Percentiles rank a stretch among this genome's conserved stretches.
Evolutionary conservation across 2,113 vertebrate species (phyloP).

Genomic region (Austrofundulus limnaeus): DNA sequence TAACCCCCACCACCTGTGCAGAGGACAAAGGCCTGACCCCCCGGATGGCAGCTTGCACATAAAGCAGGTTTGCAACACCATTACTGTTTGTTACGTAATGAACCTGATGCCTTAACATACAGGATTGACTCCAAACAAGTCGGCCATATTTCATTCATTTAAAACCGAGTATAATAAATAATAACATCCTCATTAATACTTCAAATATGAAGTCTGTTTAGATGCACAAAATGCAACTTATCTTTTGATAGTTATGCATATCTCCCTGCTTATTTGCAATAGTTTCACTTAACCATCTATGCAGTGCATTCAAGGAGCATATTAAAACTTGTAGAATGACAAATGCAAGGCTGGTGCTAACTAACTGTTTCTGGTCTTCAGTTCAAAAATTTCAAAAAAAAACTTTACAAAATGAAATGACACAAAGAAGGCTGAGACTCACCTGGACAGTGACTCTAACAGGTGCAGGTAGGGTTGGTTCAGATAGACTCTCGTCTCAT

Average conservation of each 20-base stretch:
- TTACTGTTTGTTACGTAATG: not conserved
- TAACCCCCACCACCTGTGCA: slow-evolving; percentile 8
- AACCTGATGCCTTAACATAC: not conserved
- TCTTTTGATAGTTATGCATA: not conserved
- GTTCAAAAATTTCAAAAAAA: not conserved
- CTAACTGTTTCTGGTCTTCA: not conserved
- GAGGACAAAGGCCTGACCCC: slow-evolving; percentile 40
- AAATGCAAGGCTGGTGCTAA: slow-evolving; percentile 13
- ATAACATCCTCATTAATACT: slow-evolving; percentile 33
- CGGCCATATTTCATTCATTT: slow-evolving; percentile 10
- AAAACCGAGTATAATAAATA: not conserved
- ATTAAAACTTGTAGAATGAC: slow-evolving; percentile 28
- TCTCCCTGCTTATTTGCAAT: slow-evolving; percentile 10
- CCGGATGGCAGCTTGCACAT: not conserved
- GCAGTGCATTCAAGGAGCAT: not conserved
- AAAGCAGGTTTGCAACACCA: not conserved
- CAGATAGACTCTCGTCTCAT: slow-evolving; percentile 13
- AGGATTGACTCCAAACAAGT: not conserved
- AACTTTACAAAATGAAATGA: not conserved
- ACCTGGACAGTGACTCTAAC: slow-evolving; percentile 33
- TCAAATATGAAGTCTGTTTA: not conserved
- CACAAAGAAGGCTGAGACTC: slow-evolving; percentile 15
- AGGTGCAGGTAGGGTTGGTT: slow-evolving; percentile 19
- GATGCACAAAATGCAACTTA: not conserved
- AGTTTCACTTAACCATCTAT: slow-evolving; percentile 21